Conservation (phyloP, 2,797 vertebrate genomes). For the Bovichtus diacanthus region DNA sequence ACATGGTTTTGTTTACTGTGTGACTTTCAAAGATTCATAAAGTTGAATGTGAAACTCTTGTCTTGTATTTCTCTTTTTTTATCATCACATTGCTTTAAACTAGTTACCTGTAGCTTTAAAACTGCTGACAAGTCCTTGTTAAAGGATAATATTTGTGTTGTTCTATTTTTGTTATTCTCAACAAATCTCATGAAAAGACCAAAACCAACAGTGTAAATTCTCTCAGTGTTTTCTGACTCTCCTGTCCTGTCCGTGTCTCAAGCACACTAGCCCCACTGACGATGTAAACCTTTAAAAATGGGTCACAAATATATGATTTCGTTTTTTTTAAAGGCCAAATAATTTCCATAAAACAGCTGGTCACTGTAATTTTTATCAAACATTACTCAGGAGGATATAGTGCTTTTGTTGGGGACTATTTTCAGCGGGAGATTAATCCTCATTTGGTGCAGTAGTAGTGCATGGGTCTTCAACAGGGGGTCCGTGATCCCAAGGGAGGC, state of each 20-base stretch:
- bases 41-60: slow-evolving; percentile 39
- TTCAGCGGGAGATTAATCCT: no score
- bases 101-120: background rate
- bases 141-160: background rate
- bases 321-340: no score
- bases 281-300: background rate
- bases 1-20: slow-evolving; percentile 55
- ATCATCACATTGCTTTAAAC: background rate
- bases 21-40: slow-evolving; percentile 65
- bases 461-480: no score
- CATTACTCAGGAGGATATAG: no score
- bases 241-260: background rate
- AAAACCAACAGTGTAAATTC: background rate
- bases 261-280: background rate
- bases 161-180: background rate
- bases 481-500: no score
- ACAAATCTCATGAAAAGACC: background rate
- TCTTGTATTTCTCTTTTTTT: background rate
- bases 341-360: no score
- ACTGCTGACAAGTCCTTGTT: background rate
- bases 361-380: background rate
- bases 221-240: background rate
- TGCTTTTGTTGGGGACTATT: no score
- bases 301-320: no score
- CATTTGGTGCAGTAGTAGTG: no score